Conservation (phyloP, 2,113 vertebrate species). For the Trichomycterus rosablanca region DNA sequence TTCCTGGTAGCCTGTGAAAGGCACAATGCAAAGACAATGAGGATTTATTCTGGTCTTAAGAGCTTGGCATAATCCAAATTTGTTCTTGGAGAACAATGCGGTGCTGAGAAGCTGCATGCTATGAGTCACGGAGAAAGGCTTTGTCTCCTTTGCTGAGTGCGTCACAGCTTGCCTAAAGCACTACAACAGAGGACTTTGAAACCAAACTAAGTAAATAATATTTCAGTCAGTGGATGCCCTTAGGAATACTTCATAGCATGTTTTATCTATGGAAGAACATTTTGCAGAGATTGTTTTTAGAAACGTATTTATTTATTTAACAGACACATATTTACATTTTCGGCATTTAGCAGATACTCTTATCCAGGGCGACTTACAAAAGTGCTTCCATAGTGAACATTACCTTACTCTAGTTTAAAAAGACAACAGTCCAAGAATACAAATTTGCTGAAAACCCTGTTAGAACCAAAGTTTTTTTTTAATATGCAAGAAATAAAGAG, state of each 20-base stretch:
- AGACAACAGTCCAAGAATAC: no score
- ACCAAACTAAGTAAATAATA: slow-evolving; percentile 13
- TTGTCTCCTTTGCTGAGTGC: slow-evolving; percentile 31
- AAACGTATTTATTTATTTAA: no score
- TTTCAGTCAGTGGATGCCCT: slow-evolving; percentile 1
- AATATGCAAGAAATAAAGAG: no score
- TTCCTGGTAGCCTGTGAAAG: slow-evolving; percentile 5
- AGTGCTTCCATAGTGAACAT: no score
- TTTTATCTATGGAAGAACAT: background rate
- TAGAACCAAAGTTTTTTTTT: no score
- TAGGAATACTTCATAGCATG: background rate
- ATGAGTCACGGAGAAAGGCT: slow-evolving; percentile 34
- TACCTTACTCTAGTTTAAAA: no score
- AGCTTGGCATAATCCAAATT: slow-evolving; percentile 18
- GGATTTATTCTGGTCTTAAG: slow-evolving; percentile 35
- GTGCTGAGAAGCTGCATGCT: slow-evolving; percentile 24
- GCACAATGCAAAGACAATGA: slow-evolving; percentile 27
- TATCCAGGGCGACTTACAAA: no score
- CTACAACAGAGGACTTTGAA: slow-evolving; percentile 38
- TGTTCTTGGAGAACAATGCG: slow-evolving; percentile 23
- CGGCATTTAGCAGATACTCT: no score
- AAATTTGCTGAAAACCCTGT: no score
- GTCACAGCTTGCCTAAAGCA: slow-evolving; percentile 36
- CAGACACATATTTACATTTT: no score
- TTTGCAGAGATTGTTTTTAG: background rate